A percentile compares a stretch with the other conserved stretches of the same genome.
Evolutionary conservation across 2,113 vertebrate genomes (phyloP).

Genomic region (Ceyx cyanopectus): DNA sequence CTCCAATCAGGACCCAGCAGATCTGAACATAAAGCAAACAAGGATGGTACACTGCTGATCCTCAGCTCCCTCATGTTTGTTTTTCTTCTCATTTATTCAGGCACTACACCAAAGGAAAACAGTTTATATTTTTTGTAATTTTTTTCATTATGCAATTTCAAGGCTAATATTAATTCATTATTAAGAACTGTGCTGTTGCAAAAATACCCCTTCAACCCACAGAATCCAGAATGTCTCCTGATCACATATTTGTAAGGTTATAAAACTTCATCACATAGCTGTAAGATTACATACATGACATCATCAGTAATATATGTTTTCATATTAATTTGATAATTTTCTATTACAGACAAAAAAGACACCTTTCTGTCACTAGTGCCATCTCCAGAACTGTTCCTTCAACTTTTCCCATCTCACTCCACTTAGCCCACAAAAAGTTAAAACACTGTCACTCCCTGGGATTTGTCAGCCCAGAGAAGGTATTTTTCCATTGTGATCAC

Average conservation of each 20-base stretch:
- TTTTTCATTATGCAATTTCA: not conserved
- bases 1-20: not conserved
- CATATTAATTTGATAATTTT: not conserved
- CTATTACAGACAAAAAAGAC: not conserved
- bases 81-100: not conserved
- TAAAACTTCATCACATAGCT: not conserved
- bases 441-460: not conserved
- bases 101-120: not conserved
- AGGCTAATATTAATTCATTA: not conserved
- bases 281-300: not conserved
- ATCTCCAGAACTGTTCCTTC: not conserved
- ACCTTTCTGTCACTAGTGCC: not conserved
- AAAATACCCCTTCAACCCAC: not conserved
- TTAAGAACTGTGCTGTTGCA: not conserved
- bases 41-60: not conserved
- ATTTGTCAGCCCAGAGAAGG: not conserved
- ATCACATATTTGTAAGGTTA: not conserved
- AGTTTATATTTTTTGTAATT: not conserved
- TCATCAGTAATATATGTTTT: not conserved
- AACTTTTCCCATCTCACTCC: not conserved
- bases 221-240: not conserved
- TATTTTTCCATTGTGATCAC: not conserved
- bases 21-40: not conserved
- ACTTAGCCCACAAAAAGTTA: not conserved
- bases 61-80: not conserved